Evolutionary conservation across 2,888 invertebrate genomes (phyloP).

Genomic region (Amblyjoppa proteus): DNA sequence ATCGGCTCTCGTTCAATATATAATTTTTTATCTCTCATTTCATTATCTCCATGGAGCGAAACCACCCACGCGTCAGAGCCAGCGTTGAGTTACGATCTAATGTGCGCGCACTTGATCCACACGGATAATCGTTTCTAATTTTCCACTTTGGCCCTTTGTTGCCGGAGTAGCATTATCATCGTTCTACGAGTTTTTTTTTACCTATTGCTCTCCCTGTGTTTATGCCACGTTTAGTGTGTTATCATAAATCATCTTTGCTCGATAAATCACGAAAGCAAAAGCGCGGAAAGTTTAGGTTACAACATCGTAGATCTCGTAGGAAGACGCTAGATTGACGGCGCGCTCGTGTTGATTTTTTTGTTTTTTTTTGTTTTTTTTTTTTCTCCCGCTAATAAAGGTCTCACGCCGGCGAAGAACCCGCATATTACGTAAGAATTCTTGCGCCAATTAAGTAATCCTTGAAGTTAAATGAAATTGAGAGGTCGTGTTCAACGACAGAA

Average conservation of each 20-base stretch:
- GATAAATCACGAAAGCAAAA: slow-evolving; percentile 80
- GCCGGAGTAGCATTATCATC: slow-evolving; percentile 59
- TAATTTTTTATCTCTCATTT: slow-evolving; percentile 73
- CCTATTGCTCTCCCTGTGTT: slow-evolving; percentile 69
- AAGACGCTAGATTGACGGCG: slow-evolving; percentile 58
- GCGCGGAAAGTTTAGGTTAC: slow-evolving; percentile 76
- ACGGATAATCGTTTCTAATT: slow-evolving; percentile 84
- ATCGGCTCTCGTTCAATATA: background rate
- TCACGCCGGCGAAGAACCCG: slow-evolving; percentile 43
- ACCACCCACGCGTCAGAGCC: slow-evolving; percentile 82
- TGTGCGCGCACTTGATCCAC: slow-evolving; percentile 82
- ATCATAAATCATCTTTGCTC: slow-evolving; percentile 81
- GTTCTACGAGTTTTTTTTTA: slow-evolving; percentile 63
- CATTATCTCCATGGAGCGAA: slow-evolving; percentile 75
- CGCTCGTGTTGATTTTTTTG: slow-evolving; percentile 54
- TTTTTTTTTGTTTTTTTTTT: slow-evolving; percentile 8
- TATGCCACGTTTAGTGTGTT: slow-evolving; percentile 67
- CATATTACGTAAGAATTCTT: slow-evolving; percentile 58
- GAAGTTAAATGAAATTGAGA: slow-evolving; percentile 37
- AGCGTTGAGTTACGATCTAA: slow-evolving; percentile 81
- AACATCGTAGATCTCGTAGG: slow-evolving; percentile 38
- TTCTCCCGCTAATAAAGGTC: slow-evolving; percentile 55
- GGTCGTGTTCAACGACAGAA: slow-evolving; percentile 25
- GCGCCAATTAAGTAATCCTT: slow-evolving; percentile 59
- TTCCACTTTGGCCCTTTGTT: slow-evolving; percentile 84